Evolutionary conservation across 2,113 vertebrate genomes (phyloP), one percentile per base, ranked within the genome.

Genomic region (Phalacrocorax carbo): DNA sequence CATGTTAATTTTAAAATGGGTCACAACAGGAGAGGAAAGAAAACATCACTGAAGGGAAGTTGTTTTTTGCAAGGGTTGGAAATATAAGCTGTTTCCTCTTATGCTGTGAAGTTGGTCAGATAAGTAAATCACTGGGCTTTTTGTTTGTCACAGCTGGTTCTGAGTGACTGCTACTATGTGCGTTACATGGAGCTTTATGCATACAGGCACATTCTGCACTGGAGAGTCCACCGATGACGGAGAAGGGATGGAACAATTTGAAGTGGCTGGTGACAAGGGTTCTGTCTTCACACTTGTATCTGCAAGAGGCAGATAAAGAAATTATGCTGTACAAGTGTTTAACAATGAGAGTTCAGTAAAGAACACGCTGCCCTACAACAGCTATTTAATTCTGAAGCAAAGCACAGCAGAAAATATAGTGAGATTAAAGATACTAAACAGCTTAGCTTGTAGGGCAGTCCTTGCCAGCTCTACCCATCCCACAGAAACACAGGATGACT

Each of bases 121-220:
- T 10, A 83, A 75, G 21, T 58, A 46, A 82, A 77, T 15, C 57
- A 61, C 40, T 46, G 23, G 38, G 58, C 5, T 52, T 61, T 92
- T 61, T 64, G 29, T 46, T 10, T 49, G 70, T 30, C 52, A 48
- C 55, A 81, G 49, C 7, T 30, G 30, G 26, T 27, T 62, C 42
- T 73, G 60, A 62, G 36, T 30, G 22, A 58, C 61, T 49, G 25
- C 7, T 84, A 52, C 52, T 82, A 18, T 70, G 19, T 64, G 49
- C 54, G 82, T 40, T 65, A 90, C 36, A 11, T 0, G 6, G n/a
- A 19, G 21, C 36, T 17, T 38, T 73, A 49, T 95, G 97, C 99
- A 98, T 98, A 99, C 99, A 73, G 98, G 98, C 78, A 99, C 98
- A n/a, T 98, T 98, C 96, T 98, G 99, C 3, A 98, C 98, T 38